These are phyloP conservation scores for Orycteropus afer DNA, from an alignment of 2,113 vertebrate species.

Conservation along the genomic window DNA sequence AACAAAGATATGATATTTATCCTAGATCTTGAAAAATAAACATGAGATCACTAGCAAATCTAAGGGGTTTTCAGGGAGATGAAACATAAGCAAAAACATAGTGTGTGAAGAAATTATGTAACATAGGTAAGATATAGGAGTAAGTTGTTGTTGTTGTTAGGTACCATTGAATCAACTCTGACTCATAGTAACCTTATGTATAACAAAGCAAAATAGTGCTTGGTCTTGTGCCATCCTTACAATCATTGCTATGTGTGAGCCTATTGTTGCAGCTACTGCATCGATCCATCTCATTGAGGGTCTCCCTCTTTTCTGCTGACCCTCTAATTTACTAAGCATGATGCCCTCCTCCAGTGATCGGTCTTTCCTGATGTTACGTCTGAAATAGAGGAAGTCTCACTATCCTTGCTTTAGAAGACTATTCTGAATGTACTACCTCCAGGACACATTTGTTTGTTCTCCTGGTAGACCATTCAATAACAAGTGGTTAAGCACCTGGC, in stretches of 20 bases:
- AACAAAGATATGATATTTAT: background rate
- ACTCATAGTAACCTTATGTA: background rate
- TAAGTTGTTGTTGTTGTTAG: background rate
- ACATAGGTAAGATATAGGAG: background rate
- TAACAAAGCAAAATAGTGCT: background rate
- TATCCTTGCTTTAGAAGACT: background rate
- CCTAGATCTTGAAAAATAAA: background rate
- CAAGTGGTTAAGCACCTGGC: no score
- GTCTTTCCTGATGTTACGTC: no score
- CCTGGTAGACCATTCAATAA: background rate
- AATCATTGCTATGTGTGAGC: background rate
- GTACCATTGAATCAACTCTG: background rate
- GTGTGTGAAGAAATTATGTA: background rate
- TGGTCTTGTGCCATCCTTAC: background rate
- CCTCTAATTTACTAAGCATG: background rate
- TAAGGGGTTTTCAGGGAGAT: background rate
- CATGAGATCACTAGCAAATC: constrained; percentile 15
- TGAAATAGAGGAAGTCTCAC: background rate
- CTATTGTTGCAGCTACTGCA: background rate
- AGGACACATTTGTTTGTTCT: background rate
- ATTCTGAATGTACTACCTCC: background rate
- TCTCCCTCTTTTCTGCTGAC: background rate
- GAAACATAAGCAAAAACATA: constrained; percentile 1
- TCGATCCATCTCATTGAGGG: background rate
- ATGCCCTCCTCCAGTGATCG: background rate